Percentiles rank a stretch among this genome's conserved stretches.
These are phyloP conservation scores for Alces alces DNA, from an alignment of 2,113 vertebrate species.

Conservation along the genomic window DNA sequence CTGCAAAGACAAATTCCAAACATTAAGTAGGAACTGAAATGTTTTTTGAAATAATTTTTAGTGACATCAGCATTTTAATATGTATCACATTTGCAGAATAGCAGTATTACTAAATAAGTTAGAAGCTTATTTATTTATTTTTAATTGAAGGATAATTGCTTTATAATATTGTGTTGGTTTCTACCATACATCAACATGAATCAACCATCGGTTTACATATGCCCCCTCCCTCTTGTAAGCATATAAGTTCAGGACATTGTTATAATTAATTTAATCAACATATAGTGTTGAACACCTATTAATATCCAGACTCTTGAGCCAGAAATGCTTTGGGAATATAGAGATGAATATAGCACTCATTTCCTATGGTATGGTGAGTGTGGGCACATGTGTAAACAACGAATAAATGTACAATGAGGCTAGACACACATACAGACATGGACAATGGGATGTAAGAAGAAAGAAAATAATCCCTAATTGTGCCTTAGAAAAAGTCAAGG, in stretches of 20 bases:
- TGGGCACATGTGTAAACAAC: not conserved
- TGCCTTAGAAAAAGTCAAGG: not conserved
- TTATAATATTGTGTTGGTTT: not conserved
- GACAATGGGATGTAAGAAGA: not conserved
- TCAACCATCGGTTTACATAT: not conserved
- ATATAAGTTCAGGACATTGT: not conserved
- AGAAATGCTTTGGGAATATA: not conserved
- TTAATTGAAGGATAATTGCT: not conserved
- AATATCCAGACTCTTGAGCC: not conserved
- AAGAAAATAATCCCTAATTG: not conserved
- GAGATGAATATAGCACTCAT: not conserved
- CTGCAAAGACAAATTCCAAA: not conserved
- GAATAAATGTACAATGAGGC: too few relatives aligned
- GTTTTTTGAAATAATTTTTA: not conserved
- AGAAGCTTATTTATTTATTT: not conserved
- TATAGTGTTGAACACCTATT: not conserved
- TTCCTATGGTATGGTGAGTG: rapidly evolving
- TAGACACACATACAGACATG: not conserved
- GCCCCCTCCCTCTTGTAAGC: not conserved
- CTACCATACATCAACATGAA: not conserved
- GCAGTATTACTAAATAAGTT: not conserved
- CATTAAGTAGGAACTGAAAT: not conserved
- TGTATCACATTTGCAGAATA: not conserved
- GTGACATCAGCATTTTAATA: not conserved
- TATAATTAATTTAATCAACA: not conserved